phyloP scores from a whole-genome alignment of 1,140 invertebrate species.

The Phortica variegata region DNA sequence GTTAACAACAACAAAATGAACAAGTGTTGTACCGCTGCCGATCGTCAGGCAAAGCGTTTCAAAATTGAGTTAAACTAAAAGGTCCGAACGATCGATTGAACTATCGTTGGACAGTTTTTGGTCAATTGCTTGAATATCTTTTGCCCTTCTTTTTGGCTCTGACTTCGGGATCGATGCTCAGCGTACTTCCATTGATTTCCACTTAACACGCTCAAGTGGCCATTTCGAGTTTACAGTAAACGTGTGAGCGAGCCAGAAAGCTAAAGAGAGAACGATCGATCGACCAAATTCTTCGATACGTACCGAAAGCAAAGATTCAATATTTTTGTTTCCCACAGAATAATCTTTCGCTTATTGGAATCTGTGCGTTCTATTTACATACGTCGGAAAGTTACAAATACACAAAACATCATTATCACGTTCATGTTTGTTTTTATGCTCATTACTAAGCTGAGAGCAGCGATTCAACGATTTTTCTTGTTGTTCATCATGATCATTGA shows the following conservation, averaged over 20 bases:
- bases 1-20: slow-evolving; percentile 50
- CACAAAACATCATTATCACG: not conserved
- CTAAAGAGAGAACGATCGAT: not conserved
- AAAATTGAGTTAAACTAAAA: not conserved
- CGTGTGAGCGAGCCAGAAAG: slow-evolving; percentile 12
- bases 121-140: slow-evolving; percentile 49
- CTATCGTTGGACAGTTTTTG: slow-evolving; percentile 43
- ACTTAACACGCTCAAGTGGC: slow-evolving; percentile 51
- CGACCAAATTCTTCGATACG: slow-evolving; percentile 5
- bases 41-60: slow-evolving; percentile 33
- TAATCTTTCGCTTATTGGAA: no score
- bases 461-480: not conserved
- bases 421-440: not conserved
- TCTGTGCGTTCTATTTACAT: not conserved
- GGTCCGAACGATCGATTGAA: no score
- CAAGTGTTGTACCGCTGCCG: slow-evolving; percentile 54
- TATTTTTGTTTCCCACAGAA: slow-evolving; percentile 53
- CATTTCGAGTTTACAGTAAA: slow-evolving; percentile 48
- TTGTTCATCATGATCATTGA: not conserved
- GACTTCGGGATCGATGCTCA: not conserved
- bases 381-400: slow-evolving; percentile 2
- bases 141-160: slow-evolving; percentile 8
- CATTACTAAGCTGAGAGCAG: no score
- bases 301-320: slow-evolving; percentile 36
- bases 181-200: slow-evolving; percentile 44